These are phyloP conservation scores for Troides helena DNA, from an alignment of 2,888 invertebrate species.

Conservation along the genomic window DNA sequence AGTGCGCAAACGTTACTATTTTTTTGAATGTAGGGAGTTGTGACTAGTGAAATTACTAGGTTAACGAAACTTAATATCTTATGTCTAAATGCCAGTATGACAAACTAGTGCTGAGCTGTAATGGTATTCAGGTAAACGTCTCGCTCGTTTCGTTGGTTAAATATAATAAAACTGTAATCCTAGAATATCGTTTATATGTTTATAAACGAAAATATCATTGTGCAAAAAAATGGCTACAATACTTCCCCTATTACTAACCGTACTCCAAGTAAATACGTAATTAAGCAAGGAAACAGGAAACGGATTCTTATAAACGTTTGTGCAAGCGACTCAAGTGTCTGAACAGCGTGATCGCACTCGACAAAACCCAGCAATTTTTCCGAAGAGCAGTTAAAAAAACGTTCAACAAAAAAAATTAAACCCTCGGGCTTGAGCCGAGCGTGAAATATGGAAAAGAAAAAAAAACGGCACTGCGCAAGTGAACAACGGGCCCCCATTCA, in stretches of 20 bases:
- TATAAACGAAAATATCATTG: background rate
- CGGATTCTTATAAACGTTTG: slow-evolving; percentile 52
- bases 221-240: background rate
- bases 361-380: slow-evolving; percentile 46
- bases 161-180: too few species aligned
- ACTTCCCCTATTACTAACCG: slow-evolving; percentile 7
- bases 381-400: slow-evolving; percentile 50
- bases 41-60: too few species aligned
- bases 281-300: slow-evolving; percentile 56
- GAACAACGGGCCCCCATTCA: slow-evolving; percentile 69
- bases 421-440: slow-evolving; percentile 59
- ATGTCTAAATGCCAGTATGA: too few species aligned
- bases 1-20: too few species aligned
- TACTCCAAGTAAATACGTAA: slow-evolving; percentile 14
- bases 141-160: too few species aligned
- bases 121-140: too few species aligned
- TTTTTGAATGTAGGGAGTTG: too few species aligned
- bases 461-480: slow-evolving; percentile 69
- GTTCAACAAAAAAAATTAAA: slow-evolving; percentile 47
- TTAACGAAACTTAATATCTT: too few species aligned
- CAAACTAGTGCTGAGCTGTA: too few species aligned
- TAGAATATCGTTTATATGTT: too few species aligned
- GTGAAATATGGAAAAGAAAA: slow-evolving; percentile 65
- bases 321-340: slow-evolving; percentile 51
- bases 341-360: slow-evolving; percentile 47